Base-by-base conservation (phyloP, 2,797 vertebrate species). In the Hemitrygon akajei region DNA sequence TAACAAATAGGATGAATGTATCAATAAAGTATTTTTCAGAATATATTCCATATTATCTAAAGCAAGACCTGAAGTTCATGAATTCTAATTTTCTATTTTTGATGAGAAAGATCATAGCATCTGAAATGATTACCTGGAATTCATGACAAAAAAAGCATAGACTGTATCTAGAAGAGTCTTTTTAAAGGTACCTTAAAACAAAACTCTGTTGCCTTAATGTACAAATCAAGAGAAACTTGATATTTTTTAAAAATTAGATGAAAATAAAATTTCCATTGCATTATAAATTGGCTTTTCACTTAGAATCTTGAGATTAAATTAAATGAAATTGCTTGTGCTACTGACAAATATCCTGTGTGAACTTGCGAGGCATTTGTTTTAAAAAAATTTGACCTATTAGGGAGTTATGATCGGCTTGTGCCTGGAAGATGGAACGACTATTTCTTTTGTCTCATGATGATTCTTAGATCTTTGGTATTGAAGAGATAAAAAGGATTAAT, bases 311-410 rank as follows among this genome's bases (percentile, higher is more conserved):
- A 30, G 34, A 93, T 9, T 76, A 40, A 93, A 47, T 47, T 71
- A 27, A 76, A 56, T 93, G 37, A 76, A 76, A 30, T 71, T 75
- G 37, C 73, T 27, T 93, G 40, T 76, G 27, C 71, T n/a, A 75
- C 20, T n/a, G 69, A 92, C 69, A 75, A 75, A 75, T 30, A 14
- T 93, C 71, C 71, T 93, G 71, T 58, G 76, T 93, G 91, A 93
- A 93, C 91, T 75, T 93, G 91, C n/a, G 71, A 76, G 91, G 20
- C 56, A 93, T 93, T 76, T 93, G 91, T 69, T 89, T 69, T 89
- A 89, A 7, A 18, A 69, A 69, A 69, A 69, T 89, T 37, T 69
- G 63, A 93, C 71, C 91, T 56, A n/a, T 93, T 73, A 27, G 14
- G 71, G 91, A 71, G 25, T 47, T 16, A 2, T 93, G 69, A 93